phyloP scores from a whole-genome alignment of 2,888 invertebrate species.

The Tineola bisselliella region DNA sequence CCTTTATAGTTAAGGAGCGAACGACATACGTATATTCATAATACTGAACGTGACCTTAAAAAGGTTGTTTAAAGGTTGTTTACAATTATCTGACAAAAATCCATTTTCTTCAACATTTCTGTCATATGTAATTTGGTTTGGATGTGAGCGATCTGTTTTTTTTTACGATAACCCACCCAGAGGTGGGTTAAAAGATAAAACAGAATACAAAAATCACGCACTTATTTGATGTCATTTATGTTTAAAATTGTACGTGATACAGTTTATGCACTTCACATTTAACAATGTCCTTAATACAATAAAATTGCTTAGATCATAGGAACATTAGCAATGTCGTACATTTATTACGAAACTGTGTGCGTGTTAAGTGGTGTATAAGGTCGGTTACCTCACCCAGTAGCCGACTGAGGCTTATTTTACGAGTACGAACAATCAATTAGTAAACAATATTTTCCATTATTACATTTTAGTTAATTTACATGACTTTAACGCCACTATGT shows the following conservation, averaged over 20 bases:
- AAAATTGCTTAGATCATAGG: background rate
- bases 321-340: background rate
- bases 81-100: background rate
- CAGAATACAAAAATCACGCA: background rate
- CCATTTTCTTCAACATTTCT: background rate
- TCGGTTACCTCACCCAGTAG: slow-evolving; percentile 56
- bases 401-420: no score
- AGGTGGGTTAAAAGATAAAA: background rate
- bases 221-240: no score
- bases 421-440: no score
- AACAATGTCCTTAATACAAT: background rate
- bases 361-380: slow-evolving; percentile 59
- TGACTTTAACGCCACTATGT: no score
- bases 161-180: background rate
- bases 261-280: no score
- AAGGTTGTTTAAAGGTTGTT: no score
- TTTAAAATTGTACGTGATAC: no score
- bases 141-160: background rate
- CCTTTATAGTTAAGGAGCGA: background rate
- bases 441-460: no score
- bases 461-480: no score
- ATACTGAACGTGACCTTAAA: background rate
- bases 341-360: background rate
- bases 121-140: background rate
- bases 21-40: background rate